Evolutionary conservation across 35 echinoderm and acorn worm genomes (phyloP), one percentile per base, ranked within the genome.

Genomic region (Diadema setosum): DNA sequence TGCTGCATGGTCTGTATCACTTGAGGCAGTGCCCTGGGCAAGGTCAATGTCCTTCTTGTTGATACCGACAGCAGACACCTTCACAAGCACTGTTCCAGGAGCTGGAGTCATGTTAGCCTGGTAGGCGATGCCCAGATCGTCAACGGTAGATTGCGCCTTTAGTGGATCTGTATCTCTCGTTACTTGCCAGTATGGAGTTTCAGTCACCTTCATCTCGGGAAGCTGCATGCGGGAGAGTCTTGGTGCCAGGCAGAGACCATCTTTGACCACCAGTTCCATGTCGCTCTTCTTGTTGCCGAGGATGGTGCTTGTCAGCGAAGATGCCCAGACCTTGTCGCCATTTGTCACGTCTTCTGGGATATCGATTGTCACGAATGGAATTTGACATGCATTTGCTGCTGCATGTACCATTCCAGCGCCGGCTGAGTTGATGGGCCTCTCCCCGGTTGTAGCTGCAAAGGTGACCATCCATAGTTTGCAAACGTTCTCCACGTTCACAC

Each of bases 381-480:
- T 86, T 29, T 86, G 65, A 78, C 70, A 88, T 23, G 52, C 37
- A 58, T 97, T 97, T 25, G 90, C 80, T 29, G 83, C 87, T 41
- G 82, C 48, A 91, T 88, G 84, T 31, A 87, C 84, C 31, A 97
- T 42, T 18, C 84, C 91, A 55, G 87, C 42, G 29, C 75, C 91
- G n/a, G 55, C 81, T 30, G 69, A 20, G 5, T 56, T 83, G 46
- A 27, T 21, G 27, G 39, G 61, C 14, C 35, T 65, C n/a, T 30
- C 33, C 5, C 74, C 76, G 42, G 56, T 34, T 37, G 89, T 70
- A 1, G 60, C 46, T 50, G 46, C 63, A 29, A 64, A 32, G n/a
- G 86, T 81, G 25, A 97, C 78, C 25, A 97, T 55, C 95, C 91
- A 93, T 34, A 92, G 73, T 25, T 88, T 83, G 9, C 56, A 82